These are phyloP conservation scores for Osmerus eperlanus DNA, from an alignment of 2,113 vertebrate species.

Conservation along the genomic window DNA sequence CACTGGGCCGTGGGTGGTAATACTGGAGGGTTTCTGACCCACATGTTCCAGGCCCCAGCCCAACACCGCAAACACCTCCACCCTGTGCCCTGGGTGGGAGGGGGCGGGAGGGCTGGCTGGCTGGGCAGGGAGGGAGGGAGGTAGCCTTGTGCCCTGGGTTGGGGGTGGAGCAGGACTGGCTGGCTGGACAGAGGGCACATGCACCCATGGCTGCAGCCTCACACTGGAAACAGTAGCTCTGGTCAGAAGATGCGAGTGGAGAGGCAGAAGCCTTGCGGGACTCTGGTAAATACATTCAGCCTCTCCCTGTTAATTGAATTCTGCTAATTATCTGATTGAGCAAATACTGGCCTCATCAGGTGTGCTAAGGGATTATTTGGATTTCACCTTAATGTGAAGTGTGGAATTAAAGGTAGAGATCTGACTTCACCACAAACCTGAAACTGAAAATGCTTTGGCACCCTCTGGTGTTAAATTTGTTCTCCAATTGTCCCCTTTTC, in stretches of 20 bases:
- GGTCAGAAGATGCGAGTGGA: not conserved
- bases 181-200: not conserved
- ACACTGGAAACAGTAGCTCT: not conserved
- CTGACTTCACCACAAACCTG: slow-evolving; percentile 27
- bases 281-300: not conserved
- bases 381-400: slow-evolving; percentile 27
- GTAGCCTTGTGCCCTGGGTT: too few species aligned
- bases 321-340: not conserved
- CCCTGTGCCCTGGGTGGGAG: too few species aligned
- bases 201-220: not conserved
- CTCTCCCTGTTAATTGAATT: not conserved
- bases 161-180: too few species aligned
- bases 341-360: not conserved
- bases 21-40: too few species aligned
- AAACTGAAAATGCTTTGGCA: slow-evolving; percentile 78
- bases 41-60: too few species aligned
- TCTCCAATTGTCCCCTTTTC: slow-evolving; percentile 59
- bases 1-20: too few species aligned
- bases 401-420: slow-evolving; percentile 24
- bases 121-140: too few species aligned
- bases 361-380: not conserved
- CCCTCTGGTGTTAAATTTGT: slow-evolving; percentile 77
- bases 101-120: too few species aligned
- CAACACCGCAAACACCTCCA: too few species aligned
- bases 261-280: too few species aligned